These are phyloP conservation scores for Lagopus muta DNA, from an alignment of 2,113 vertebrate genomes.

Conservation along the genomic window DNA sequence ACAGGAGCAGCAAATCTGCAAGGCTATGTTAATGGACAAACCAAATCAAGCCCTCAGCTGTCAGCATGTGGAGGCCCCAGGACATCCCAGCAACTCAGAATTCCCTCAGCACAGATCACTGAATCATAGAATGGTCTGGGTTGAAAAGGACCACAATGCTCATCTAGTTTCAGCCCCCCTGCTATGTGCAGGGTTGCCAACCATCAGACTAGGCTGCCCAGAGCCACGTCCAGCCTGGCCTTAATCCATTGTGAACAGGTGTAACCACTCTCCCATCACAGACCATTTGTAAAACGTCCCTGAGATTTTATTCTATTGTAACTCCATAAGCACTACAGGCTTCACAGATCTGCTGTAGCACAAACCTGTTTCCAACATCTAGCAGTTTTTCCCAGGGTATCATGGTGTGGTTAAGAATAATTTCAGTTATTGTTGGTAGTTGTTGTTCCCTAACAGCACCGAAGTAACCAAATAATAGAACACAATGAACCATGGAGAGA, in stretches of 20 bases:
- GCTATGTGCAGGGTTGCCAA: no score
- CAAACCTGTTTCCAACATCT: not conserved
- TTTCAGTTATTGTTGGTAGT: not conserved
- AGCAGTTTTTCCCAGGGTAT: not conserved
- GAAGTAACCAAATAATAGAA: not conserved
- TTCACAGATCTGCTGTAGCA: not conserved
- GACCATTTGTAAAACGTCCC: not conserved
- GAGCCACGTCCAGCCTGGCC: no score
- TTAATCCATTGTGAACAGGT: not conserved
- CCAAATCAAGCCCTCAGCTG: not conserved
- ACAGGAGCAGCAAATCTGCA: not conserved
- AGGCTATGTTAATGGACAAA: not conserved
- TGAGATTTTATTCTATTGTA: not conserved
- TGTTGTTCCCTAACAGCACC: not conserved
- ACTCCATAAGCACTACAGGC: not conserved
- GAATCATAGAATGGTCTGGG: no score
- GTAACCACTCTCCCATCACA: rapidly evolving
- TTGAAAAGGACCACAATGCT: no score
- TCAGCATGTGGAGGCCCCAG: rapidly evolving
- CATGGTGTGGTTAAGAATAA: not conserved
- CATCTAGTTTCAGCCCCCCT: no score
- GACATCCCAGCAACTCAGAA: not conserved
- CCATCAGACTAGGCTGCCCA: no score
- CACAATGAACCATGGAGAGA: not conserved
- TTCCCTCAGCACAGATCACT: not conserved